Base-by-base conservation (phyloP, 92 coral and sea anemone species). In the Hydrozoanthus gracilis region DNA sequence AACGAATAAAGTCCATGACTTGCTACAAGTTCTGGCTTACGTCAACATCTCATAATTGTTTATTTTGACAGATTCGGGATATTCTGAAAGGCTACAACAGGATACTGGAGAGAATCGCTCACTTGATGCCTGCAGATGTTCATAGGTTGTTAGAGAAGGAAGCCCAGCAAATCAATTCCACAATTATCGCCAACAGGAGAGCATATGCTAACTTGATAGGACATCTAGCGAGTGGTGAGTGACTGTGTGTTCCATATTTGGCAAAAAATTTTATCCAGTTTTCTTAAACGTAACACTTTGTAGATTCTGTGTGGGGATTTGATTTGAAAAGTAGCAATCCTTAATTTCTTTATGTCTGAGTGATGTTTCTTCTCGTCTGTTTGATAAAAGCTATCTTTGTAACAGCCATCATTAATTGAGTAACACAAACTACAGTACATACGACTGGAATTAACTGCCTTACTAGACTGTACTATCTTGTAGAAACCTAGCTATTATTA, bases 91-190 rank as follows among this genome's bases (percentile, higher is more conserved):
- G 95, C 16, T 97, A 90, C 76, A 89, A 89, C 83, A 89, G 90
- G 80, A 88, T 74, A 70, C 94, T 97, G 58, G 99, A 95, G 76
- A 88, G 96, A 80, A 95, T 92, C 16, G 98, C 99, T 0, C 96
- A 97, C 54, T 66, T 97, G 88, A 95, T 97, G 99, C 93, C 98
- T 12, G 92, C 99, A 50, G 98, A 97, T 89, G 99, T 97, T n/a
- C 99, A 97, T 83, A 91, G 99, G 35, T 84, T 97, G 78, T 90
- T 97, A 13, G 99, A 95, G 79, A 95, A 80, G 83, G 98, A 97
- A 77, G 94, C 99, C 10, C 97, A 93, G 54, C 93, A 94, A 11
- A 90, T 97, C 68, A 97, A 97, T 89, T 93, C 99, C 8, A 95
- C 99, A 5, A 89, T 97, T 67, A 92, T 95, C 45, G 88, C 92